These are phyloP conservation scores for Galerucella pusilla DNA, from an alignment of 2,888 invertebrate species.

Conservation along the genomic window DNA sequence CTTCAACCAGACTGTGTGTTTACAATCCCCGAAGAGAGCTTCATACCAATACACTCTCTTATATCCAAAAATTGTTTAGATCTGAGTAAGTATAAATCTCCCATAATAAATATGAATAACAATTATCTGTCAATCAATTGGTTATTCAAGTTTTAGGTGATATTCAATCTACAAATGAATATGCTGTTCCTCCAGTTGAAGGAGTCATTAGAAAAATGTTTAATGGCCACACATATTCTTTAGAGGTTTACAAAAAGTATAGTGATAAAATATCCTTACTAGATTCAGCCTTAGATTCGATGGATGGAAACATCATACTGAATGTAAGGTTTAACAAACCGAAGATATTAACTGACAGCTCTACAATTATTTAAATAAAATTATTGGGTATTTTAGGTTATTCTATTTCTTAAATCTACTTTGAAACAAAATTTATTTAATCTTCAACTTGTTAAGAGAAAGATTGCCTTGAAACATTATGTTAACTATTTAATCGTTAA, in stretches of 20 bases:
- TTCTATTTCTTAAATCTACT: slow-evolving; percentile 80
- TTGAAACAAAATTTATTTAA: slow-evolving; percentile 78
- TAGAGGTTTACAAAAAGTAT: slow-evolving; percentile 66
- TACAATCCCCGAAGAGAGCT: slow-evolving; percentile 49
- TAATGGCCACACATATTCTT: slow-evolving; percentile 66
- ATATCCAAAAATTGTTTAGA: slow-evolving; percentile 58
- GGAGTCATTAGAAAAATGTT: slow-evolving; percentile 68
- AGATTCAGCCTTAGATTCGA: slow-evolving; percentile 76
- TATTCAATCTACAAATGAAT: slow-evolving; percentile 52
- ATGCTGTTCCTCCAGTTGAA: slow-evolving; percentile 60
- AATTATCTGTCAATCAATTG: slow-evolving; percentile 22
- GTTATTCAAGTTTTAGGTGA: slow-evolving; percentile 65
- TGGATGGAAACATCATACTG: slow-evolving; percentile 82
- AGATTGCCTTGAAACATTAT: slow-evolving; percentile 79
- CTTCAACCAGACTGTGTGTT: slow-evolving; percentile 34
- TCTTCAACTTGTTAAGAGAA: slow-evolving; percentile 75
- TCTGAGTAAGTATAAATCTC: slow-evolving; percentile 45
- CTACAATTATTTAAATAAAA: slow-evolving; percentile 17
- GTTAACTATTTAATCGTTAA: slow-evolving; percentile 77
- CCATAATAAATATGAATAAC: slow-evolving; percentile 1
- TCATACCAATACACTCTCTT: slow-evolving; percentile 58
- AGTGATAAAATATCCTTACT: slow-evolving; percentile 77
- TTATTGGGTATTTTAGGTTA: slow-evolving; percentile 68
- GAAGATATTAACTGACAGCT: not conserved
- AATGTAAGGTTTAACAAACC: slow-evolving; percentile 63